phyloP scores from a whole-genome alignment of 2,888 invertebrate genomes.

The Euplagia quadripunctaria region DNA sequence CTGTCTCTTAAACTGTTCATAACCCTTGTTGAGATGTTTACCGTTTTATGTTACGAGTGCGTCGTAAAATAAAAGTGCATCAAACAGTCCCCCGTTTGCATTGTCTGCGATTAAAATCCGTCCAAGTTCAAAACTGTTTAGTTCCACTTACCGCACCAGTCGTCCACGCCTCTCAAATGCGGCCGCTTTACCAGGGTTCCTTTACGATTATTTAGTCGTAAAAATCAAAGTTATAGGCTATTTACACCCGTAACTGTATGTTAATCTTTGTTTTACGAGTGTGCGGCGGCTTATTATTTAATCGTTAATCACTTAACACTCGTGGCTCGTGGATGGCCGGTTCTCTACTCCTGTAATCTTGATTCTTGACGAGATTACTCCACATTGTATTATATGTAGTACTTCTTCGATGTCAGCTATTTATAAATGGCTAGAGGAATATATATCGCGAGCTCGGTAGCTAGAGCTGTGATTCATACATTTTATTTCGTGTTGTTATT shows the following conservation, averaged over 20 bases:
- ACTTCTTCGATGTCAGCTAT: constrained; percentile 50
- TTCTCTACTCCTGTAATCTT: constrained; percentile 66
- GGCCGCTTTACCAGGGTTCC: constrained; percentile 78
- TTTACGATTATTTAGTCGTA: constrained; percentile 89
- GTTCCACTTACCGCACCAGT: constrained; percentile 43
- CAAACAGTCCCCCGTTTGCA: constrained; percentile 82
- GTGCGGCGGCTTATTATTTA: constrained; percentile 84
- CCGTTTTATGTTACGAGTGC: constrained; percentile 85
- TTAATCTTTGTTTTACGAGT: constrained; percentile 87
- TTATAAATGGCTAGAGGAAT: constrained; percentile 49
- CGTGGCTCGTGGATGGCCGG: constrained; percentile 70
- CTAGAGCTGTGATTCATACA: constrained; percentile 46
- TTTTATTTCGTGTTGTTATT: constrained; percentile 32
- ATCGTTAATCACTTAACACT: constrained; percentile 85
- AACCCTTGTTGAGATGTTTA: constrained; percentile 84
- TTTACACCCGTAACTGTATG: constrained; percentile 86
- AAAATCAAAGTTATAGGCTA: constrained; percentile 88
- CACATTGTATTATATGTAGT: constrained; percentile 37
- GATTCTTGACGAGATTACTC: constrained; percentile 54
- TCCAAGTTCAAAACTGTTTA: constrained; percentile 62
- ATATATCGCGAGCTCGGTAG: constrained; percentile 41
- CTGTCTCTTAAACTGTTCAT: constrained; percentile 53
- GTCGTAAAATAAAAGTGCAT: constrained; percentile 87
- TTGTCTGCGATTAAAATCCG: constrained; percentile 80
- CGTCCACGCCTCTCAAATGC: constrained; percentile 60